These are phyloP conservation scores for Triops cancriformis DNA, from an alignment of 1,140 invertebrate species.

Conservation along the genomic window DNA sequence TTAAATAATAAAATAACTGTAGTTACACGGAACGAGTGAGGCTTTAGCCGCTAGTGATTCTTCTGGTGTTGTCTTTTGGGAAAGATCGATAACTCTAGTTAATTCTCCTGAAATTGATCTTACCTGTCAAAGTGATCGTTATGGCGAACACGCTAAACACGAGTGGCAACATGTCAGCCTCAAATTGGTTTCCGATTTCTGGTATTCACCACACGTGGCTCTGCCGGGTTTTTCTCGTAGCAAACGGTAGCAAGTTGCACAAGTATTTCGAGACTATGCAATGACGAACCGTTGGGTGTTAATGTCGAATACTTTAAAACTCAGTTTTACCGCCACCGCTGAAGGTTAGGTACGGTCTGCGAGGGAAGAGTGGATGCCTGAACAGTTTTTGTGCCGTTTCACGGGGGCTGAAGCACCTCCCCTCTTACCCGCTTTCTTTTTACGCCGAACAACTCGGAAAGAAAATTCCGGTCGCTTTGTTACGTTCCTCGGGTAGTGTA, in stretches of 20 bases:
- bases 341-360: constrained; percentile 8
- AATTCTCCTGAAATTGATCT: background rate
- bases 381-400: background rate
- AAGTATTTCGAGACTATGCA: background rate
- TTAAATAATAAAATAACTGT: no score
- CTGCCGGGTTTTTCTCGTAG: background rate
- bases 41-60: background rate
- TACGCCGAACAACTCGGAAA: background rate
- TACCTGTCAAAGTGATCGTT: background rate
- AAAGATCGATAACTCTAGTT: no score
- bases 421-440: background rate
- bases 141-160: background rate
- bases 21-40: background rate
- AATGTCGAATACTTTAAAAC: background rate
- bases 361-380: background rate
- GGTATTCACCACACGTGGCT: background rate
- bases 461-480: background rate
- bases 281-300: background rate
- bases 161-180: background rate
- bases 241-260: no score
- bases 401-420: constrained; percentile 2
- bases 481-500: background rate
- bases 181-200: no score
- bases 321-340: background rate
- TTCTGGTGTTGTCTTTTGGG: background rate